Base-by-base conservation (phyloP, 2,888 invertebrate genomes). In the Polia nebulosa region DNA sequence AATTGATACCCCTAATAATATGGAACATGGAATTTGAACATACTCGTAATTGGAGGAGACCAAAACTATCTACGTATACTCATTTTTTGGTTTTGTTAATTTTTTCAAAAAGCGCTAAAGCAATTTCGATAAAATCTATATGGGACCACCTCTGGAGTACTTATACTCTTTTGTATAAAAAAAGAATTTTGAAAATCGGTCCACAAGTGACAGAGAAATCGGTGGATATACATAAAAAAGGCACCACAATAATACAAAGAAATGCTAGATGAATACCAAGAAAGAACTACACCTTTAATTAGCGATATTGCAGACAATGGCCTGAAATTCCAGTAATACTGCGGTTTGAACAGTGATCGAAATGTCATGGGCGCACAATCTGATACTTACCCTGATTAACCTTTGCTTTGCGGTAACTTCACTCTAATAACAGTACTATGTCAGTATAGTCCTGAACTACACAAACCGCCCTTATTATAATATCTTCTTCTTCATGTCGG, bases 351-450 rank as follows among this genome's bases (percentile, higher is more conserved):
- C 47, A 39, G 1, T 39, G 60, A 75, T 64, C 32, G 22, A 61
- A 65, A 71, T 65, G 71, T 65, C 75, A 65, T 44, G 75, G 76
- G 27, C 71, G 27, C n/a, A 22, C n/a, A 47, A 70, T 69, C 27
- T 22, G 56, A 71, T 59, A 52, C 13, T n/a, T n/a, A n/a, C 3
- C 7, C 65, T 20, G 27, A 55, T 15, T 39, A 17, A 39, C 8
- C 44, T 53, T 29, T 13, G 20, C 3, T 44, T 32, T 52, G 69
- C 9, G 36, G 44, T 49, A 51, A 55, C 22, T 41, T 17, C 39
- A 6, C 20, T 56, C 3, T 32, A 11, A 5, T 9, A 27, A n/a
- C 3, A 8, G 9, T 15, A 7, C 41, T 34, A 11, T 44, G 8
- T 22, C 3, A 41, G n/a, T 6, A 6, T 29, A 17, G 11, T 39